These are phyloP conservation scores for Drosophila eugracilis DNA, from an alignment of 1,140 invertebrate genomes.

Conservation along the genomic window DNA sequence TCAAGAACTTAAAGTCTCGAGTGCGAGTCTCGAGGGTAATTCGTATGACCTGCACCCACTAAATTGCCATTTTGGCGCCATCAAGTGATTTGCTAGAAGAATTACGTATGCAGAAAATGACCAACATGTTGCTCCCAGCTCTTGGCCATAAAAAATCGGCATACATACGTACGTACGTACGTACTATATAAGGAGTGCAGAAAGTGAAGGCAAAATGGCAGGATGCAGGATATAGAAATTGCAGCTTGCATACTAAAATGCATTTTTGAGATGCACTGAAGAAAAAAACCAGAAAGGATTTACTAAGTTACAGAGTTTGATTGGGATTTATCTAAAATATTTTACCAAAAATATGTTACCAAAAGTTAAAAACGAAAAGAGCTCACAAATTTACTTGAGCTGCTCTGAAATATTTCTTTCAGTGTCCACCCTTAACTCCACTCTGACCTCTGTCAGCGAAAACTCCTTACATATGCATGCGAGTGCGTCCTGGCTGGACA, in stretches of 20 bases:
- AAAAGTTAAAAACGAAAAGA: no score
- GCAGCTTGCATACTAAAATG: constrained; percentile 59
- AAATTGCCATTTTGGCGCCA: constrained; percentile 42
- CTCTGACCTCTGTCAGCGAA: neutral
- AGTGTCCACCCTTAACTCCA: constrained; percentile 8
- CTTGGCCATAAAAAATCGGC: constrained; percentile 44
- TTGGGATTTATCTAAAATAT: no score
- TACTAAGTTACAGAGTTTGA: no score
- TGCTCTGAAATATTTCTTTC: no score
- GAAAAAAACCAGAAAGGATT: no score
- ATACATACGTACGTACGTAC: no score
- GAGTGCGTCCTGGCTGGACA: constrained; percentile 28
- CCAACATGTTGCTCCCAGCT: constrained; percentile 55
- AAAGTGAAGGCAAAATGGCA: constrained; percentile 3
- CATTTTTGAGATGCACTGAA: constrained; percentile 23
- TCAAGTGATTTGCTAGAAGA: constrained; percentile 51
- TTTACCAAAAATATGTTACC: no score
- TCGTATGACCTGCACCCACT: constrained; percentile 15
- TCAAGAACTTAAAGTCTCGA: neutral
- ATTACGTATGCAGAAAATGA: constrained; percentile 55
- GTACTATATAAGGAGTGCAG: constrained; percentile 1
- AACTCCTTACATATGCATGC: constrained; percentile 31
- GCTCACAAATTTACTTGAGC: no score
- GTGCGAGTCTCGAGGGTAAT: neutral
- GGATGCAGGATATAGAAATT: constrained; percentile 46